Evolutionary conservation across 2,113 vertebrate species (phyloP).

Genomic region (Archocentrus centrarchus): DNA sequence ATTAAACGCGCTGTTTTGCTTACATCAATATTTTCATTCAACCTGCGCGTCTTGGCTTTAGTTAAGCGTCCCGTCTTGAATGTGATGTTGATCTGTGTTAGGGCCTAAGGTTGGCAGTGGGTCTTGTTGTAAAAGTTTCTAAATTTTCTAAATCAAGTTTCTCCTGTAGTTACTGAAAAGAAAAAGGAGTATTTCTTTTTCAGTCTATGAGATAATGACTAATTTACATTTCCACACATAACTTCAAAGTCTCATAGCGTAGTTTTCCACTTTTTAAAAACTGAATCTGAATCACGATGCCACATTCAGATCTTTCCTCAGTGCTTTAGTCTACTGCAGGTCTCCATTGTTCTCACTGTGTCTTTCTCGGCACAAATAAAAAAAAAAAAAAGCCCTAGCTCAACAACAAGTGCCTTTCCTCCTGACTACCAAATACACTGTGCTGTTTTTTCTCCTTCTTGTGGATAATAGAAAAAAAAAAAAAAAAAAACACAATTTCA

Average conservation of each 20-base stretch:
- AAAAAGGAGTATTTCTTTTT: background rate
- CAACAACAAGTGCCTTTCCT: conserved; percentile 48
- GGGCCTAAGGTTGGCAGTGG: conserved; percentile 50
- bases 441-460: conserved; percentile 41
- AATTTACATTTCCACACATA: conserved; percentile 55
- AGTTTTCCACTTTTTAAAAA: conserved; percentile 49
- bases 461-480: conserved; percentile 28
- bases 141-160: conserved; percentile 49
- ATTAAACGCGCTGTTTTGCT: conserved; percentile 30
- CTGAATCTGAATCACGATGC: conserved; percentile 22
- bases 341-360: conserved; percentile 20
- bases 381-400: background rate
- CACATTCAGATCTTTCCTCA: conserved; percentile 31
- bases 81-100: conserved; percentile 50
- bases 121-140: conserved; percentile 37
- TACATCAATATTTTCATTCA: conserved; percentile 1
- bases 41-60: conserved; percentile 23
- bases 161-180: background rate
- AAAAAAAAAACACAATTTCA: conserved; percentile 58
- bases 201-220: conserved; percentile 33
- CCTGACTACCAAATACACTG: conserved; percentile 58
- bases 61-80: conserved; percentile 59
- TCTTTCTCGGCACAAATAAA: conserved; percentile 13
- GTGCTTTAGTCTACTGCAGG: conserved; percentile 30
- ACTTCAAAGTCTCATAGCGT: conserved; percentile 72